Base-by-base conservation (phyloP, 2,113 vertebrate species). In the Aegotheles bennettii region DNA sequence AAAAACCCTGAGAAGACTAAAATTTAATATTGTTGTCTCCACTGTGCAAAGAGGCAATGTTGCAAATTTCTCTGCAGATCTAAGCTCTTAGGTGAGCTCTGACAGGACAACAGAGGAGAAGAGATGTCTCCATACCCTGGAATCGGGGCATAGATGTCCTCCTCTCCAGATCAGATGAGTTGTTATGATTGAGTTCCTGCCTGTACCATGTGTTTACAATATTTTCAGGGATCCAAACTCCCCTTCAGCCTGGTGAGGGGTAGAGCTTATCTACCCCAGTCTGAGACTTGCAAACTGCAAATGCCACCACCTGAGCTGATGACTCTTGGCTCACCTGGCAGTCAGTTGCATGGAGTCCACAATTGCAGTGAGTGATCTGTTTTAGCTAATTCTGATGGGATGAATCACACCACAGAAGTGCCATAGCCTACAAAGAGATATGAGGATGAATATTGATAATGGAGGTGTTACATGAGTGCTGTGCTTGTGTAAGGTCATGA, bases 291-390 rank as follows among this genome's bases (percentile, higher is more conserved):
- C 50, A 31, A 38, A 7, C 54, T 57, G 50, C 54, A 74, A 60
- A 35, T 45, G 29, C 6, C 71, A 84, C 26, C 31, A 5, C 16
- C 38, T 6, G 47, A 84, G 51, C 3, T 17, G 6, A 15, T 54
- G 4, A 0, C 8, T 70, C 43, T 35, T 23, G 73, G 31, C 42
- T 63, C 78, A 11, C 12, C 45, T 40, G 53, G 73, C 5, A 12
- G 10, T 18, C 47, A n/a, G 48, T 14, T 54, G 36, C 36, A 53
- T 13, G 60, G 51, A 87, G 65, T 28, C 24, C 7, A 1, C 45
- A 3, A 9, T 75, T 15, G 29, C 63, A 50, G 68, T 0, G 0
- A 36, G 23, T 28, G 33, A 36, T 31, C 21, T 20, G 18, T 12
- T 54, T 59, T 0, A 5, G 70, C 29, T 67, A 4, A 18, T 51